A percentile compares a stretch with the other conserved stretches of the same genome.
These are phyloP conservation scores for Branchipolynoe longqiensis DNA, from an alignment of 2,888 invertebrate genomes.

Conservation along the genomic window DNA sequence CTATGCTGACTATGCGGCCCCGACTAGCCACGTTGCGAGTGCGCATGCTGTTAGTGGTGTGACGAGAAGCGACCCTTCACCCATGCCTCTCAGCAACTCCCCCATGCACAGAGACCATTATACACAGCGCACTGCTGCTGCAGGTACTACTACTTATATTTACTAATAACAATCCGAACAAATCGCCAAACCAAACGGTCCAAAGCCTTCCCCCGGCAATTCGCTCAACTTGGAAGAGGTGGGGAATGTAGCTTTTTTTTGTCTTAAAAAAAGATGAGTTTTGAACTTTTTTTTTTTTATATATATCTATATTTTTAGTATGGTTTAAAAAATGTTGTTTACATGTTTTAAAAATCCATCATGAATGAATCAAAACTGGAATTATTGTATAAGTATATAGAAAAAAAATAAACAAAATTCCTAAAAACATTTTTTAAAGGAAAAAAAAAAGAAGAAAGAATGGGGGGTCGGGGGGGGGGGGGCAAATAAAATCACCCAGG, in stretches of 20 bases:
- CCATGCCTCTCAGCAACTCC: conserved; percentile 77
- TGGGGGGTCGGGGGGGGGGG: no score
- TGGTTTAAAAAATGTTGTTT: neutral
- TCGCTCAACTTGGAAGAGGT: no score
- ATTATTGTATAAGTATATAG: no score
- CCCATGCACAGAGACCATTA: conserved; percentile 79
- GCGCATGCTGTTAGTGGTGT: conserved; percentile 68
- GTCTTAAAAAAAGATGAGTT: no score
- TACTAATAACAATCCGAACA: neutral
- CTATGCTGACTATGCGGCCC: conserved; percentile 78
- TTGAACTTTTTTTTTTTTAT: neutral
- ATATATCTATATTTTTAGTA: neutral
- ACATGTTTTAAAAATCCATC: no score
- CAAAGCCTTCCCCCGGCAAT: conserved; percentile 6
- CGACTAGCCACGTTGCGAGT: conserved; percentile 70
- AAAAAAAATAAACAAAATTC: no score
- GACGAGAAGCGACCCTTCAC: conserved; percentile 78
- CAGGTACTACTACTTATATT: conserved; percentile 76
- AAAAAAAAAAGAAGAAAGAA: neutral
- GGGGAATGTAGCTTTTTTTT: no score
- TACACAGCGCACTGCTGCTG: conserved; percentile 70
- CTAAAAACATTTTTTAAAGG: no score
- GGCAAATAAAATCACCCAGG: conserved; percentile 30
- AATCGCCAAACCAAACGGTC: conserved; percentile 9
- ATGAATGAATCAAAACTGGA: neutral